Conservation (phyloP, 30 jellyfish, hydroid and myxozoan species). For the Haliclystus octoradiatus region DNA sequence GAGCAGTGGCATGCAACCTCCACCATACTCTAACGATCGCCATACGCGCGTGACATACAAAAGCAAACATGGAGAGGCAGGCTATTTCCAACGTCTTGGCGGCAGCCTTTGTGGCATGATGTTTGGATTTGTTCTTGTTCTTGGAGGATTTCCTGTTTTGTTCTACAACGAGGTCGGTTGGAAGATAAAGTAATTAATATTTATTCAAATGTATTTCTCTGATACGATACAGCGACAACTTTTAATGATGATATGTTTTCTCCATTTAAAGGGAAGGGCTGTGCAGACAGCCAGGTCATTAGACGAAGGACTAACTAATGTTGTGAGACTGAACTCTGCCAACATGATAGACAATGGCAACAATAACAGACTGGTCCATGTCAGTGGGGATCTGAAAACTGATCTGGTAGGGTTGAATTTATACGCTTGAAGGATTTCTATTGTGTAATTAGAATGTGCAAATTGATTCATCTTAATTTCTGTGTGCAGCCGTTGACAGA, state of each 20-base stretch:
- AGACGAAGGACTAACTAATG: constrained; percentile 84
- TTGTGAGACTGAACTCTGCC: constrained; percentile 34
- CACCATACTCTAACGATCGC: too few relatives aligned
- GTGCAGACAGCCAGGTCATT: constrained; percentile 87
- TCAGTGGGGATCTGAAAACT: constrained; percentile 56
- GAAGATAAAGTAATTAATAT: neutral
- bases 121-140: constrained; percentile 45
- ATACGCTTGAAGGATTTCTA: too few relatives aligned
- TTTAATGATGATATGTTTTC: neutral
- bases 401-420: constrained; percentile 72
- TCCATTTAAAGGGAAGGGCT: constrained; percentile 69
- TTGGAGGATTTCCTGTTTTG: constrained; percentile 72
- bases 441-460: too few relatives aligned
- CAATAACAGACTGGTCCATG: constrained; percentile 54
- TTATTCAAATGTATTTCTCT: neutral
- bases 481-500: constrained; percentile 56
- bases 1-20: too few relatives aligned
- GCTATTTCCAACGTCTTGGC: constrained; percentile 89
- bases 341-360: constrained; percentile 41
- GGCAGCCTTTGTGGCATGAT: constrained; percentile 77
- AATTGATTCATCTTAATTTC: too few relatives aligned
- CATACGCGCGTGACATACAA: constrained; percentile 62
- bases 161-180: constrained; percentile 77
- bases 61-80: constrained; percentile 87
- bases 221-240: neutral